Conservation (phyloP, 2,888 invertebrate species). For the Leptodirus hochenwartii region DNA sequence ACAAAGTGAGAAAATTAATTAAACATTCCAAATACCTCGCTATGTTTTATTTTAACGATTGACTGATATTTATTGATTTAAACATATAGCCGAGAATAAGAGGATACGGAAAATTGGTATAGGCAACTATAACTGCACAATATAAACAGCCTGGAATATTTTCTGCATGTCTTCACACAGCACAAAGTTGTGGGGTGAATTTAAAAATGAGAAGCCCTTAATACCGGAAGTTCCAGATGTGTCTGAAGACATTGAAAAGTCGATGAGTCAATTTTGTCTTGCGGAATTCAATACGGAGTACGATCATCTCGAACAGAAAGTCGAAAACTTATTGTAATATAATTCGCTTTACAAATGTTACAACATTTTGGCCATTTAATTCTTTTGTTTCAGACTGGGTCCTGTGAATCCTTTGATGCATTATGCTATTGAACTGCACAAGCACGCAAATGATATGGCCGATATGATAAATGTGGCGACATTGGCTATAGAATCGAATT, state of each 20-base stretch:
- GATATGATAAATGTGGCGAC: slow-evolving; percentile 22
- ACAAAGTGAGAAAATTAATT: too few relatives aligned
- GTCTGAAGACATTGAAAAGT: slow-evolving; percentile 20
- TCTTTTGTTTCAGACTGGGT: slow-evolving; percentile 17
- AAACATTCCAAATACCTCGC: too few relatives aligned
- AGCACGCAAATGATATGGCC: slow-evolving; percentile 21
- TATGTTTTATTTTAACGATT: too few relatives aligned
- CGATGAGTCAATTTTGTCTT: slow-evolving; percentile 22
- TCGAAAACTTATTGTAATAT: slow-evolving; percentile 18
- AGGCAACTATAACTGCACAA: too few relatives aligned
- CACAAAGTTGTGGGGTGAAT: slow-evolving; percentile 23
- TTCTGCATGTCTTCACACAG: too few relatives aligned
- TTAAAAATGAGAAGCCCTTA: slow-evolving; percentile 12
- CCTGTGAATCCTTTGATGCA: slow-evolving; percentile 22
- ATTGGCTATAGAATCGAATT: slow-evolving; percentile 20
- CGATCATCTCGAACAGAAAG: slow-evolving; percentile 12
- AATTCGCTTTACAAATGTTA: slow-evolving; percentile 1
- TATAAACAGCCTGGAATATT: too few relatives aligned
- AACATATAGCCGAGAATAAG: too few relatives aligned
- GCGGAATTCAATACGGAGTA: slow-evolving; percentile 19
- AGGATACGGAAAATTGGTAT: too few relatives aligned
- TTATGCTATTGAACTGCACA: slow-evolving; percentile 23
- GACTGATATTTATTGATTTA: too few relatives aligned
- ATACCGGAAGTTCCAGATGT: slow-evolving; percentile 17
- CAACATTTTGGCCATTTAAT: slow-evolving; percentile 1